Evolutionary conservation across 2,113 vertebrate genomes (phyloP), one percentile per base, ranked within the genome.

Genomic region (Urocolius indicus): DNA sequence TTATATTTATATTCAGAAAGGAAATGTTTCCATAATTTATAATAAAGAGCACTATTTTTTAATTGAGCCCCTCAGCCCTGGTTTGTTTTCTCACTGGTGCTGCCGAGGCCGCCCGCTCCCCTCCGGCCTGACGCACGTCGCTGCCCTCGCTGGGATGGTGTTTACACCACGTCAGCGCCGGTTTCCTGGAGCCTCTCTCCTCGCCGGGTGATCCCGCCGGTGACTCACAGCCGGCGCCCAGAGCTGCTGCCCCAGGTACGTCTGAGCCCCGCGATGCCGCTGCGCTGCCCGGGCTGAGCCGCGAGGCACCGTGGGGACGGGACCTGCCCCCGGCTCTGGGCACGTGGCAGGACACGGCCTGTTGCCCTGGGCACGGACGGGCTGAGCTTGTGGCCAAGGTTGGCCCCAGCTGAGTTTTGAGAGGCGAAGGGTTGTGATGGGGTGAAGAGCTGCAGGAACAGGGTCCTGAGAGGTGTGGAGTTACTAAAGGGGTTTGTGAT

Each of bases 21-120:
- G 97, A 97, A 97, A 97, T 80, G 96, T 98, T 98, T 98, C 98
- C 98, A 95, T 99, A 99, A 99, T 99, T 99, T 99, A 99, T 99
- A 99, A 99, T 99, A 99, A 99, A 99, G 97, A 98, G 97, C 98
- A 98, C 98, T 99, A 99, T 99, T 99, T 99, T 99, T 99, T 97
- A 99, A 98, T 95, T 96, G 98, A 98, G 95, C 71, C 6, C 24
- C 19, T 82, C 77, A 34, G 65, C 73, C 48, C 78, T 92, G 57
- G 72, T 82, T 95, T 92, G 55, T 52, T 92, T 76, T 51, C 57
- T 90, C 55, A 59, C 63, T 20, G 8, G 57, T 54, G 6, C 58
- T 36, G 41, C 30, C 3, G 6, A 63, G 76, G 80, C 69, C 0
- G 1, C 81, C n/a, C 4, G 1, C 16, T 29, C 45, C 36, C 38